A percentile compares a stretch with the other conserved stretches of the same genome.
phyloP scores from a whole-genome alignment of 1,140 invertebrate species.

The Drosophila nebulosa region DNA sequence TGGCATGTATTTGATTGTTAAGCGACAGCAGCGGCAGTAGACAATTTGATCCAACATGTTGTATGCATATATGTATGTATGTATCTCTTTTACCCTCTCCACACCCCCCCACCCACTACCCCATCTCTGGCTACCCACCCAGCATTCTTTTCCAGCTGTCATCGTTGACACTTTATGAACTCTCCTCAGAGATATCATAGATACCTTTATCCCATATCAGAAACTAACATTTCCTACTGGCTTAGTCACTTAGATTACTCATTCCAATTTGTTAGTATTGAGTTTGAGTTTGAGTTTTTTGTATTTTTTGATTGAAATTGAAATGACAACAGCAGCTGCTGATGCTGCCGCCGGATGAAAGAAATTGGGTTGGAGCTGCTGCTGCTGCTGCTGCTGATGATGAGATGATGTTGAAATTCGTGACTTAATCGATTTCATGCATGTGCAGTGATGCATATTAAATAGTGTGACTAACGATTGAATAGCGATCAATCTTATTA shows the following conservation, averaged over 20 bases:
- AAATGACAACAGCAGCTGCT: neutral
- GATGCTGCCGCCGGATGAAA: neutral
- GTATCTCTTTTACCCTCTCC: neutral
- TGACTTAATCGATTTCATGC: slow-evolving; percentile 1
- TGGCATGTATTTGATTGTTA: slow-evolving; percentile 72
- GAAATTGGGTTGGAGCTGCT: neutral
- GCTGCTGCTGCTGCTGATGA: neutral
- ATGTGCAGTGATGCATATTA: neutral
- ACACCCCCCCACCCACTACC: neutral
- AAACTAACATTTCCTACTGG: neutral
- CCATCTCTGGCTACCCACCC: too few species aligned
- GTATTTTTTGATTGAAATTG: neutral
- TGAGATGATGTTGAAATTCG: neutral
- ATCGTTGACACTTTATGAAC: neutral
- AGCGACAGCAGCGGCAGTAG: neutral
- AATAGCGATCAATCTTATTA: neutral
- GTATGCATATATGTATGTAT: slow-evolving; percentile 9
- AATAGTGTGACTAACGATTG: neutral
- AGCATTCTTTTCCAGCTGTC: neutral
- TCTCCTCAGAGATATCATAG: neutral
- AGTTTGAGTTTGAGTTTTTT: neutral
- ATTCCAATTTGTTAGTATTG: neutral
- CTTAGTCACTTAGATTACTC: neutral
- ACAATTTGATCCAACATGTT: slow-evolving; percentile 2
- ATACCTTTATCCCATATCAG: neutral